Conservation (phyloP, 2,797 vertebrate genomes). For the Channa striata region DNA sequence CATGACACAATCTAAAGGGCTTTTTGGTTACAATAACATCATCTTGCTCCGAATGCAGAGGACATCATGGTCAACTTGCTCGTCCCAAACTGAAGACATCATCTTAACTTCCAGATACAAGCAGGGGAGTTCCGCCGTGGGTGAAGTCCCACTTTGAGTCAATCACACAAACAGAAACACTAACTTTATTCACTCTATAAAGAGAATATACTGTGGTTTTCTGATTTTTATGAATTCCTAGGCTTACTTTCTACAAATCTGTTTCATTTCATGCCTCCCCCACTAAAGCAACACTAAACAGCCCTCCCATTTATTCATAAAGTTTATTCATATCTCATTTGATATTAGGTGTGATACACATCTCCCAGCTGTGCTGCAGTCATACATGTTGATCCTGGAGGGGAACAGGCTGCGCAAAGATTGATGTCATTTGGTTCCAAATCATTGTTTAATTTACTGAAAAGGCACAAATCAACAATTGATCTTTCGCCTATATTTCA, state of each 20-base stretch:
- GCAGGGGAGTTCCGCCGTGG: no score
- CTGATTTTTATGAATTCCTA: no score
- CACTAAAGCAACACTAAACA: neutral
- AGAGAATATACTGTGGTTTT: no score
- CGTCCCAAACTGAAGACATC: no score
- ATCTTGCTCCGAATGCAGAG: no score
- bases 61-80: no score
- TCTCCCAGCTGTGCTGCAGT: neutral
- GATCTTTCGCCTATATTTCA: slow-evolving; percentile 1
- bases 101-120: no score
- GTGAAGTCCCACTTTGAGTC: no score
- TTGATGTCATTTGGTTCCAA: slow-evolving; percentile 8
- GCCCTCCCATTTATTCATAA: neutral
- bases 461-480: slow-evolving; percentile 4
- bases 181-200: no score
- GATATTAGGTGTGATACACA: no score
- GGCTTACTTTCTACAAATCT: neutral
- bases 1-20: no score
- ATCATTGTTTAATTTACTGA: neutral
- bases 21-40: no score
- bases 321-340: neutral
- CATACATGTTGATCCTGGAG: slow-evolving; percentile 12
- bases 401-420: neutral
- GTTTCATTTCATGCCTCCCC: neutral
- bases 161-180: neutral